These are phyloP conservation scores for Pammene aurita DNA, from an alignment of 2,888 invertebrate genomes.

Conservation along the genomic window DNA sequence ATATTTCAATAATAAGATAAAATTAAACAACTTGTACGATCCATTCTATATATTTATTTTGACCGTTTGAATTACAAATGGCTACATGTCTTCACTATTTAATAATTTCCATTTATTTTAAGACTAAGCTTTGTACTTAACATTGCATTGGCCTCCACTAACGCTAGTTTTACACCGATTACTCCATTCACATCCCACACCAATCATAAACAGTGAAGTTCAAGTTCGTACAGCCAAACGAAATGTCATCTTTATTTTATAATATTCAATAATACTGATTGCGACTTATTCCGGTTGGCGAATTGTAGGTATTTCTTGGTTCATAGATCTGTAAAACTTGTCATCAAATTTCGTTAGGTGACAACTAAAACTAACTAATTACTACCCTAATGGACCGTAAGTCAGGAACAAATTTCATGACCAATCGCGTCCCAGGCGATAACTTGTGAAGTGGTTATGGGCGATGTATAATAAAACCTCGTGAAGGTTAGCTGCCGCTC, in stretches of 20 bases:
- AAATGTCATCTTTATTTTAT: slow-evolving; percentile 7
- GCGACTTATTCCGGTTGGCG: neutral
- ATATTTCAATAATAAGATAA: slow-evolving; percentile 13
- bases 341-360: no score
- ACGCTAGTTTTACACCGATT: slow-evolving; percentile 16
- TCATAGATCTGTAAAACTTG: neutral
- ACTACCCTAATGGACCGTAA: no score
- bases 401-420: no score
- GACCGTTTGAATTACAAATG: slow-evolving; percentile 66
- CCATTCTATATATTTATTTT: slow-evolving; percentile 77
- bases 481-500: no score
- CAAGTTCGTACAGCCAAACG: slow-evolving; percentile 31
- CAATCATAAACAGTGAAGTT: slow-evolving; percentile 42
- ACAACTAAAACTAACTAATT: no score
- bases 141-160: slow-evolving; percentile 67
- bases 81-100: slow-evolving; percentile 58
- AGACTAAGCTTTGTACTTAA: slow-evolving; percentile 76
- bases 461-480: no score
- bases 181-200: slow-evolving; percentile 19
- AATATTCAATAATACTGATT: slow-evolving; percentile 24
- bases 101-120: slow-evolving; percentile 50
- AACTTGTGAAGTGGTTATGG: no score
- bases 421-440: no score
- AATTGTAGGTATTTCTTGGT: neutral
- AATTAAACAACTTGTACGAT: slow-evolving; percentile 55